phyloP scores from a whole-genome alignment of 2,797 vertebrate genomes.

The Sparidentex hasta region DNA sequence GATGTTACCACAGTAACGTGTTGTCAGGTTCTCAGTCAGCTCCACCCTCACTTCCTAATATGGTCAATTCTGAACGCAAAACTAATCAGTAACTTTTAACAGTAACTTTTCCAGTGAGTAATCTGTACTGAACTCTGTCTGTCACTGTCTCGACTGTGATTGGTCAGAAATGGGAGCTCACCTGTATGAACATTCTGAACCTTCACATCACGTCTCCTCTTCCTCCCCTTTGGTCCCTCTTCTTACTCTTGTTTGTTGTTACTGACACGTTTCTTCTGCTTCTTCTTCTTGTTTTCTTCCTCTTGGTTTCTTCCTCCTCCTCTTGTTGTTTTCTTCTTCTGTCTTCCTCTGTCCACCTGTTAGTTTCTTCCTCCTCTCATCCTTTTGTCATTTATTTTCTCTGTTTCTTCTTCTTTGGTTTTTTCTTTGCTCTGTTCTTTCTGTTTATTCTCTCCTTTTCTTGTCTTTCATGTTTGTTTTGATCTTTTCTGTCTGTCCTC shows the following conservation, averaged over 20 bases:
- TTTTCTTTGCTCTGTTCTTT: background rate
- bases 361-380: background rate
- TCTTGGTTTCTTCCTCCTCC: background rate
- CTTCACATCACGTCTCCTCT: constrained; percentile 13
- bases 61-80: too few relatives aligned
- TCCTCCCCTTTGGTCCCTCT: background rate
- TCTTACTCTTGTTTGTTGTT: background rate
- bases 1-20: too few relatives aligned
- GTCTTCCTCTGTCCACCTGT: background rate
- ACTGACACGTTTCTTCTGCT: background rate
- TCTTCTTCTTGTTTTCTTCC: background rate
- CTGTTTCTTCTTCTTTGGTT: background rate
- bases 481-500: background rate
- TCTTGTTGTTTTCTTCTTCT: background rate
- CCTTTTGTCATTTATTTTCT: background rate
- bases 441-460: background rate
- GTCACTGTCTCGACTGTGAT: background rate
- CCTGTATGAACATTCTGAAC: constrained; percentile 3
- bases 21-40: too few relatives aligned
- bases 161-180: constrained; percentile 11
- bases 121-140: too few relatives aligned
- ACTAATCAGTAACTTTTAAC: too few relatives aligned
- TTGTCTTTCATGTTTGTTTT: background rate
- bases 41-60: too few relatives aligned
- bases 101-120: too few relatives aligned